Conservation (phyloP, 2,888 invertebrate species). For the Oscheius myriophilus region DNA sequence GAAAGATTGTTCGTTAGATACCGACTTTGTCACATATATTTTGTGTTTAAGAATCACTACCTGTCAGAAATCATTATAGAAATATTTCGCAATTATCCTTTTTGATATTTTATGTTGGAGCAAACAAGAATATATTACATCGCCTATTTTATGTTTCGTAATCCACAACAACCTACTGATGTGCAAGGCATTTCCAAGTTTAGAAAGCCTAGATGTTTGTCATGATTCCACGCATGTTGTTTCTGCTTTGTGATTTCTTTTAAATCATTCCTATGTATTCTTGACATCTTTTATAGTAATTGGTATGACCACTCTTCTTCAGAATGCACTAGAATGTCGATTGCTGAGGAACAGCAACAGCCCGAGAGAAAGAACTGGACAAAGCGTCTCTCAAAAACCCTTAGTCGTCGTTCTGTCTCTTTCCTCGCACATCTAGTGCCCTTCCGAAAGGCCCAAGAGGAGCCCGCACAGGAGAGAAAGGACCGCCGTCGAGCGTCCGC, state of each 20-base stretch:
- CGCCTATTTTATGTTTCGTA: too few relatives aligned
- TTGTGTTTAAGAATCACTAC: too few relatives aligned
- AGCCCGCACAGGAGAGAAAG: constrained; percentile 15
- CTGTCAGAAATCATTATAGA: too few relatives aligned
- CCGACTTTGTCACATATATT: too few relatives aligned
- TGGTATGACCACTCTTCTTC: background rate
- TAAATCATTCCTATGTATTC: background rate
- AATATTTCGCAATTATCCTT: too few relatives aligned
- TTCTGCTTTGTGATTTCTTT: background rate
- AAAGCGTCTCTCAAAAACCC: constrained; percentile 31
- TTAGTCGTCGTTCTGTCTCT: constrained; percentile 28
- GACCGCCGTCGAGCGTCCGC: constrained; percentile 25
- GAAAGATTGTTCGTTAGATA: too few relatives aligned
- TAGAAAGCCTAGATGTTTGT: too few relatives aligned
- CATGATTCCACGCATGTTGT: too few relatives aligned
- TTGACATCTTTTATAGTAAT: background rate
- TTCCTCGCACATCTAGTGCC: constrained; percentile 31
- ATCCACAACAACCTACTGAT: too few relatives aligned
- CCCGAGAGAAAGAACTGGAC: constrained; percentile 31
- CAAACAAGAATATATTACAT: too few relatives aligned
- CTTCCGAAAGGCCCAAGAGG: constrained; percentile 26
- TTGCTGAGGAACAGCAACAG: constrained; percentile 13
- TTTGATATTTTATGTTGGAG: too few relatives aligned
- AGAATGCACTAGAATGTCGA: constrained; percentile 26
- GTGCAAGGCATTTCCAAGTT: too few relatives aligned